phyloP scores from a whole-genome alignment of 2,888 invertebrate genomes.

The Dendrolimus pini region DNA sequence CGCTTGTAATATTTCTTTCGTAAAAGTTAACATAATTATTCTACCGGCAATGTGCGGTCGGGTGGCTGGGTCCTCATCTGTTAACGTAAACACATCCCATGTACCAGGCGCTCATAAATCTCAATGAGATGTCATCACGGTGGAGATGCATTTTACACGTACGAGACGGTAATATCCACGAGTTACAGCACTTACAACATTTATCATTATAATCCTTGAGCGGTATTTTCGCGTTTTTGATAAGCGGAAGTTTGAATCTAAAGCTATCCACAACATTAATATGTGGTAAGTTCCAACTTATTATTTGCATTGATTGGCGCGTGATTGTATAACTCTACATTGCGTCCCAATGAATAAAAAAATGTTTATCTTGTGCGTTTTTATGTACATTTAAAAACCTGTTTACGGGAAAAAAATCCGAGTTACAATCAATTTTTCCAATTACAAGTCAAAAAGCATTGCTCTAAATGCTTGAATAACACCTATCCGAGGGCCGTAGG shows the following conservation, averaged over 20 bases:
- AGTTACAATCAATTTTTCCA: too few relatives aligned
- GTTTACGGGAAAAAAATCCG: too few relatives aligned
- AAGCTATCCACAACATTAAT: too few relatives aligned
- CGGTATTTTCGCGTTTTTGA: neutral
- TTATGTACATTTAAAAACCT: too few relatives aligned
- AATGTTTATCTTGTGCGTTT: too few relatives aligned
- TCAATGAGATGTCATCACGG: constrained; percentile 31
- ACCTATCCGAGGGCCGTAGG: too few relatives aligned
- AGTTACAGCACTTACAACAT: constrained; percentile 25
- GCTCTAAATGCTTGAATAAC: too few relatives aligned
- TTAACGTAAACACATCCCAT: neutral
- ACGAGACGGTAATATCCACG: constrained; percentile 27
- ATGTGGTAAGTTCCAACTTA: too few relatives aligned
- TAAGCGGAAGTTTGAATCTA: constrained; percentile 3
- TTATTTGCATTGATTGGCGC: too few relatives aligned
- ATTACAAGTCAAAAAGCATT: too few relatives aligned
- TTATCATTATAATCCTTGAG: constrained; percentile 27
- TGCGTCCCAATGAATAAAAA: too few relatives aligned
- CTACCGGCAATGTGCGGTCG: neutral
- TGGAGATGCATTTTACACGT: constrained; percentile 38
- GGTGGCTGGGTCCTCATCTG: neutral
- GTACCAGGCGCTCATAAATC: constrained; percentile 26
- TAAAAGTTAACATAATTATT: neutral
- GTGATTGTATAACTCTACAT: too few relatives aligned
- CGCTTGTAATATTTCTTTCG: neutral